Base-by-base conservation (phyloP, 64 coral and sea anemone species). In the Anthopleura sola region DNA sequence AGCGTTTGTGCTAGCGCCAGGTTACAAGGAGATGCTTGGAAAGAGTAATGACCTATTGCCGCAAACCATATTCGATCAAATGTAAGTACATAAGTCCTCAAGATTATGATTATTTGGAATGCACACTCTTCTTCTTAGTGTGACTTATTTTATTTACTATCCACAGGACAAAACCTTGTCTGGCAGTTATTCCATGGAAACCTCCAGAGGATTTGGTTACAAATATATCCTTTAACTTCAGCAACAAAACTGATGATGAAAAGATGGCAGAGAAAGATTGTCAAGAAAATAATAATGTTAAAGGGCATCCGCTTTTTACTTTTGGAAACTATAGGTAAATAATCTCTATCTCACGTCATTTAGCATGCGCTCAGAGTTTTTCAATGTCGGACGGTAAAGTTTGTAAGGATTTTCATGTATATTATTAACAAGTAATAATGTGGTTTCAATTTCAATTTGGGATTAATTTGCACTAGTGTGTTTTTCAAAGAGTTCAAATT, bases 131-230 rank as follows among this genome's bases (percentile, higher is more conserved):
- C 0, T 62, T n/a, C 58, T 62, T n/a, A 23, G 58, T 62, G 58
- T 62, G 0, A 9, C 24, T 62, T 86, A 44, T 86, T 71, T 40
- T 49, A 23, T 50, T 75, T 12, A n/a, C 20, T 6, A 29, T 86
- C 17, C 75, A 19, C 10, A 91, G 89, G 68, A 49, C 54, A 37
- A 91, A 91, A n/a, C 89, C 89, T 19, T 91, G 83, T 49, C 37
- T 91, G 7, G 83, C 89, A 32, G 77, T 91, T 39, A 78, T 91
- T 71, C 89, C 89, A 0, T 91, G 89, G 89, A 91, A 86, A 81
- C 77, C 53, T 86, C 89, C 83, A 24, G 83, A 91, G 66, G 84
- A 91, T 4, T 49, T 83, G 23, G 12, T 83, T 4, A 36, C n/a
- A 20, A 83, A 54, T 36, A 57, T 60, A 32, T 32, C 49, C 48